Base-by-base conservation (phyloP, 2,797 vertebrate genomes). In the Heterohyrax brucei region DNA sequence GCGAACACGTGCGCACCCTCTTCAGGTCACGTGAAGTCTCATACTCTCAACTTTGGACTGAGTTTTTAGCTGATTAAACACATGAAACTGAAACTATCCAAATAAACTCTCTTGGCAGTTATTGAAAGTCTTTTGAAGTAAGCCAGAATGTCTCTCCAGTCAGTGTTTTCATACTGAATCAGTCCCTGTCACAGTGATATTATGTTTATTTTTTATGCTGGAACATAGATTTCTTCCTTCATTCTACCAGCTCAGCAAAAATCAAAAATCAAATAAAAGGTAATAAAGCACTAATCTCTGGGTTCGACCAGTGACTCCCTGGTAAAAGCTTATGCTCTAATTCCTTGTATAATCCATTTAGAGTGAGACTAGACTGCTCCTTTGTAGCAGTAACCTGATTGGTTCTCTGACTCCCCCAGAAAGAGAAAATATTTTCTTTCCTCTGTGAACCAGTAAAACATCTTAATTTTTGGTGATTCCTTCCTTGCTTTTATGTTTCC, bases 71-170 rank as follows among this genome's bases (percentile, higher is more conserved):
- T 78, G 95, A 97, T 97, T 96, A 96, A 98, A 97, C 76, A 95
- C 95, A 95, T 95, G 96, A 98, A 98, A 97, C n/a, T 97, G 94
- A 97, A 89, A 96, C 96, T 97, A 97, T 95, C 97, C 97, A 97
- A 97, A 84, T 97, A 97, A 98, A 97, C 87, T 96, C 80, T 97
- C 92, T 86, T 97, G 88, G 59, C 86, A 98, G 89, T 59, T 96
- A 97, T 83, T 87, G 96, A 96, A 97, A 97, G 95, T 62, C 95
- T 77, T 97, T 97, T 96, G 87, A 94, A 97, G 96, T 95, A 96
- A 97, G 91, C 97, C 94, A 97, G 96, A 95, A 76, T 95, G 73
- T 78, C 68, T 87, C 78, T 72, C 78, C 66, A 93, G 88, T 61
- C 89, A 94, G 19, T 95, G 86, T 94, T 98, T 98, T 97, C 98